Base-by-base conservation (phyloP, 2,888 invertebrate species). In the Thyatira batis region DNA sequence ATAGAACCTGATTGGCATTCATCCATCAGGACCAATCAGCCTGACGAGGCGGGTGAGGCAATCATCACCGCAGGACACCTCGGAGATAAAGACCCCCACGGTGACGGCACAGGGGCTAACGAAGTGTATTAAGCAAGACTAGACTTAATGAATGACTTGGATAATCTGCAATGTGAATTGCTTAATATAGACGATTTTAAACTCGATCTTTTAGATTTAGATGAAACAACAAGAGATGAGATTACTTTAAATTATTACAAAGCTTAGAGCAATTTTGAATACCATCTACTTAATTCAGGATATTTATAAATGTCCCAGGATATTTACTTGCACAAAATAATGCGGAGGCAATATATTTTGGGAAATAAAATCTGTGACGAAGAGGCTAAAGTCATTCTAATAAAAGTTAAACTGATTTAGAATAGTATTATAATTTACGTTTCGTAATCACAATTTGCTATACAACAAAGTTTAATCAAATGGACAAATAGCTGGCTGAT, bases 1-100 rank as follows among this genome's bases (percentile, higher is more conserved):
- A 27, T 27, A 13, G 17, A 39, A 39, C 33, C 46, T 48, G 27
- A 48, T 48, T 27, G 9, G 27, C 27, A 48, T 48, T 27, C 28
- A 48, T 48, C 27, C 46, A 48, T 48, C 46, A 48, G 33, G 13
- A 48, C 27, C 20, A 27, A 48, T 48, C 46, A 48, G 27, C 25
- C 9, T 39, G 17, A 13, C 33, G 54, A 54, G 58, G 49, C 56
- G 63, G 60, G 59, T 58, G 56, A 54, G 57, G 65, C 66, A 65
- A 73, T 72, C 67, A 71, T 57, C 77, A 39, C 73, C 39, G 56
- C 72, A 61, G 74, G 78, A 64, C 52, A 33, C 51, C 51, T 13
- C 1, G 17, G 52, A 53, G 33, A 39, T 39, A 39, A 13, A 17
- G 50, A 50, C 73, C 68, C 69, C 67, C 44, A 50, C 69, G 55